phyloP scores from a whole-genome alignment of 1,140 invertebrate species.

The Heliothis subflexa region DNA sequence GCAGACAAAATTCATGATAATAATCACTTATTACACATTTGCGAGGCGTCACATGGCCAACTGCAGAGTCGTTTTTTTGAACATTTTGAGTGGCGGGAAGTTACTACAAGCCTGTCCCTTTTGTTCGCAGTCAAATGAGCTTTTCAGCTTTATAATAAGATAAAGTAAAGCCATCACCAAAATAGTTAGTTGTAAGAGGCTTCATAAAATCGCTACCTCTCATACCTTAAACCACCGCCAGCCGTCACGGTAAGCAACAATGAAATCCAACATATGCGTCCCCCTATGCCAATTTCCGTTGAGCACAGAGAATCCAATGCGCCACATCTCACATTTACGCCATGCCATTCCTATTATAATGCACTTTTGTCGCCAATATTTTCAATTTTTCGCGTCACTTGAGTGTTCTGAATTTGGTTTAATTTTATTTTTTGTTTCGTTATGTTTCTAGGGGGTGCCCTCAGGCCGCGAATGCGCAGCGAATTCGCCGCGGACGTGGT shows the following conservation, averaged over 20 bases:
- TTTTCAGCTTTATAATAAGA: too few relatives aligned
- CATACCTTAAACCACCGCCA: neutral
- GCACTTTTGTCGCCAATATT: conserved; percentile 32
- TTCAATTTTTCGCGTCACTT: conserved; percentile 11
- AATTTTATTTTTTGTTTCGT: neutral
- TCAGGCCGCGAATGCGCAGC: too few relatives aligned
- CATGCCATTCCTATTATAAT: conserved; percentile 32
- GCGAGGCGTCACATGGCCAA: too few relatives aligned
- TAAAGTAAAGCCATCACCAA: too few relatives aligned
- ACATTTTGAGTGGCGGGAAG: too few relatives aligned
- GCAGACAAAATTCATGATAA: too few relatives aligned
- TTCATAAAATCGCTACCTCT: neutral
- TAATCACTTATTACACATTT: too few relatives aligned
- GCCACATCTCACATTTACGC: conserved; percentile 38
- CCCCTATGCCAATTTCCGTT: conserved; percentile 48
- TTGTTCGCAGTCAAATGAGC: too few relatives aligned
- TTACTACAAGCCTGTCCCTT: too few relatives aligned
- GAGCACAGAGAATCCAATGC: conserved; percentile 34
- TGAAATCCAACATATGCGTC: conserved; percentile 39
- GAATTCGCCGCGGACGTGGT: too few relatives aligned
- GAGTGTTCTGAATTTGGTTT: neutral
- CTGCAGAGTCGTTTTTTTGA: too few relatives aligned
- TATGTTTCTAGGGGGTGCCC: neutral
- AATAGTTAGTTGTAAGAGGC: too few relatives aligned
- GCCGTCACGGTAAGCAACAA: conserved; percentile 43